These are phyloP conservation scores for Mormyrus hasselquistii DNA, from an alignment of 2,797 vertebrate species.

Conservation along the genomic window DNA sequence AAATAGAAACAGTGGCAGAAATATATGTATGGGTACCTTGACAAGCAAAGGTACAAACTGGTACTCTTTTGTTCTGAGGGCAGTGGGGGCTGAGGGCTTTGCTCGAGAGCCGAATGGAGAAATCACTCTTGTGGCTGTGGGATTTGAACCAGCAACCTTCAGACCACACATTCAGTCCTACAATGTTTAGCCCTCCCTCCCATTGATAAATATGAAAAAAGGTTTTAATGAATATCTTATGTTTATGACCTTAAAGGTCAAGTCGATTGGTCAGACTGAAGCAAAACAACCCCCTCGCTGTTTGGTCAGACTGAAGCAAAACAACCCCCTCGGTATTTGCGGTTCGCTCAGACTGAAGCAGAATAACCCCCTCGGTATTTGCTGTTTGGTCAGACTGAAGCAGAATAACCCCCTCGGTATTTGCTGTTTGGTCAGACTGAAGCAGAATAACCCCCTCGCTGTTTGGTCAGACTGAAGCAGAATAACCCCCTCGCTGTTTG, in stretches of 20 bases:
- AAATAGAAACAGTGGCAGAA: no score
- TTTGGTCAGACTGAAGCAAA: background rate
- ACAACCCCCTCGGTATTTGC: background rate
- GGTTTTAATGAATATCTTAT: background rate
- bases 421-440: background rate
- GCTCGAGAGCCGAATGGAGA: background rate
- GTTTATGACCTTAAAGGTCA: background rate
- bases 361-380: background rate
- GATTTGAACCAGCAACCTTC: background rate
- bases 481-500: background rate
- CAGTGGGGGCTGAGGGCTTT: background rate
- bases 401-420: background rate
- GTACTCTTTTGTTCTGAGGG: background rate
- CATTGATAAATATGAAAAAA: background rate
- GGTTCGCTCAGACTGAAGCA: background rate
- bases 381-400: slow-evolving; percentile 7
- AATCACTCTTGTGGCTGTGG: background rate
- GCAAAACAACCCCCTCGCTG: background rate
- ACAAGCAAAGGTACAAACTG: background rate
- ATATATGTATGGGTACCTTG: no score
- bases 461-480: background rate
- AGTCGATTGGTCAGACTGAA: no score
- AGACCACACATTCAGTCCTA: background rate
- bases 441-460: background rate
- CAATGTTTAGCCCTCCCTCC: background rate